Conservation (phyloP, 2,797 vertebrate genomes). For the Knipowitschia caucasica region DNA sequence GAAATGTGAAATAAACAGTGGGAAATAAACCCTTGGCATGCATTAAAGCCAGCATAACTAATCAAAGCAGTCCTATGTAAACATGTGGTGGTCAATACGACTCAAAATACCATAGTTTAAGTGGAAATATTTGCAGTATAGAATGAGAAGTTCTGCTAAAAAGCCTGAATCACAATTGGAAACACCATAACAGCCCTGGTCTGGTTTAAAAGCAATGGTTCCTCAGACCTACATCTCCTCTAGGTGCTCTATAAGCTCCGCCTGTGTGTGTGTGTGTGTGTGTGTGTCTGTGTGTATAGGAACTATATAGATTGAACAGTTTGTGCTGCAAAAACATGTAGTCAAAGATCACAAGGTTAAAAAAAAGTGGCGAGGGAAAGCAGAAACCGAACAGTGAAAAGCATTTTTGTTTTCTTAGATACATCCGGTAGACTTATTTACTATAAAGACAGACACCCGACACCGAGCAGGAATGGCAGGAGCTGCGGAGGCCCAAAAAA, state of each 20-base stretch:
- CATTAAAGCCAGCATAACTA: neutral
- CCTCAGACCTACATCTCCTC: constrained; percentile 2
- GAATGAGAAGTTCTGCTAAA: neutral
- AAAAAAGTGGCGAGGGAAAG: neutral
- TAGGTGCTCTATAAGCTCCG: constrained; percentile 34
- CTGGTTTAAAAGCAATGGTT: neutral
- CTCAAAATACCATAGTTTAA: neutral
- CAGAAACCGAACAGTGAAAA: neutral
- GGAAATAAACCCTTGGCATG: neutral
- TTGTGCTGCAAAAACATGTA: constrained; percentile 20
- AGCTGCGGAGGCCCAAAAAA: constrained; percentile 61
- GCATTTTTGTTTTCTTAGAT: neutral
- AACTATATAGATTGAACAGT: neutral
- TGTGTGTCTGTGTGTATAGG: no score
- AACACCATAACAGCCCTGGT: constrained; percentile 1
- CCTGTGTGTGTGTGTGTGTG: no score
- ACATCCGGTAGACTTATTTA: constrained; percentile 20
- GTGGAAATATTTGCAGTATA: neutral
- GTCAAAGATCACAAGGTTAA: constrained; percentile 12
- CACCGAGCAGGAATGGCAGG: constrained; percentile 62
- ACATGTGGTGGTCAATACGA: neutral
- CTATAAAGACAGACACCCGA: constrained; percentile 62
- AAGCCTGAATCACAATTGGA: neutral
- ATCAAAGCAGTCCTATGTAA: neutral
- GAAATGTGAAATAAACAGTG: neutral